Percentiles rank a stretch among this genome's conserved stretches.
These are phyloP conservation scores for Phaedon cochleariae DNA, from an alignment of 2,888 invertebrate genomes.

Conservation along the genomic window DNA sequence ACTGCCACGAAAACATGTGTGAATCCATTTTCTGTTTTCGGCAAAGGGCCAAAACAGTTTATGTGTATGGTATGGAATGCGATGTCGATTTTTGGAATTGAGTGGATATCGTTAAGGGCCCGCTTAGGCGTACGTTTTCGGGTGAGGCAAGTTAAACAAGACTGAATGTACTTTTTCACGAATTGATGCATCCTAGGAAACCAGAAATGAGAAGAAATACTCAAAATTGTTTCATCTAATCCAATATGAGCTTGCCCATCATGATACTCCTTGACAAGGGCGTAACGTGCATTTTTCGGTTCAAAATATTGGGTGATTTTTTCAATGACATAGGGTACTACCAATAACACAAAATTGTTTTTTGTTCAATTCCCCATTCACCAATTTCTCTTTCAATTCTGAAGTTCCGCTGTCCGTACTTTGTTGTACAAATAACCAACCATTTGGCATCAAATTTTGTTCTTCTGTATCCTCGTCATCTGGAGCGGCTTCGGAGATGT, in stretches of 20 bases:
- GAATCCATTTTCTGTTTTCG: conserved; percentile 1
- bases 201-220: background rate
- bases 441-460: too few species aligned
- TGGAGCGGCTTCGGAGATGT: too few species aligned
- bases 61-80: background rate
- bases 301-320: conserved; percentile 12
- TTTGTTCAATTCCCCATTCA: background rate
- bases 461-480: too few species aligned
- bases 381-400: too few species aligned
- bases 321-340: conserved; percentile 14
- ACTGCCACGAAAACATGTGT: conserved; percentile 8
- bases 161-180: too few species aligned
- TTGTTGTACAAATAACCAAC: too few species aligned
- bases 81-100: too few species aligned
- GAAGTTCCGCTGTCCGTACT: too few species aligned
- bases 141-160: background rate
- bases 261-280: too few species aligned
- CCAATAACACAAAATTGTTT: conserved; percentile 4
- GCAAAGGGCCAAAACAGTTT: background rate
- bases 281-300: conserved; percentile 1
- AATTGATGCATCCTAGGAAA: background rate
- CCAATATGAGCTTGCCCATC: background rate
- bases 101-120: too few species aligned
- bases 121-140: too few species aligned
- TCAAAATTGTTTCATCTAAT: background rate